phyloP scores from a whole-genome alignment of 1,140 invertebrate species.

The Nylanderia fulva region DNA sequence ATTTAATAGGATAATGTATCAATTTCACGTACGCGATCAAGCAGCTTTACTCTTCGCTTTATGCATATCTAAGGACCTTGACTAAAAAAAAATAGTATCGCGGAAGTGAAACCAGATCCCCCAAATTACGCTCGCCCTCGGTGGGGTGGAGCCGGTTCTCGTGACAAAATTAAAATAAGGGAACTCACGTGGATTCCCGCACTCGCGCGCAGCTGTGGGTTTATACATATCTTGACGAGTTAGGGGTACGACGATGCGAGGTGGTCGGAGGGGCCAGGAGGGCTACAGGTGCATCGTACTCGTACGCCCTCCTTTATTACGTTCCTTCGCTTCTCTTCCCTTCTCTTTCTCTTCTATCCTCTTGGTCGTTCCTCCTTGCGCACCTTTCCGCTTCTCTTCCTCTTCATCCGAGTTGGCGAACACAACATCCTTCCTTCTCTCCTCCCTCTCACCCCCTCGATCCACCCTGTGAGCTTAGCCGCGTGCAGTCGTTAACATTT shows the following conservation, averaged over 20 bases:
- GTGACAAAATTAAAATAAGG: constrained; percentile 51
- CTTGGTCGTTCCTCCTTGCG: constrained; percentile 7
- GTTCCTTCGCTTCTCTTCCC: constrained; percentile 62
- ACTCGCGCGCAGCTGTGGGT: constrained; percentile 50
- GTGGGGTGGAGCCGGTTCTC: constrained; percentile 52
- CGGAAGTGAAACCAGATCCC: constrained; percentile 49
- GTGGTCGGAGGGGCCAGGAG: constrained; percentile 46
- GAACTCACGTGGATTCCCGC: background rate
- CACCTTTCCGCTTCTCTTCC: constrained; percentile 34
- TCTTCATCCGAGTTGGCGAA: constrained; percentile 48
- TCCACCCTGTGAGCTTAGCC: constrained; percentile 25
- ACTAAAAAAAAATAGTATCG: background rate
- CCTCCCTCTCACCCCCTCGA: background rate
- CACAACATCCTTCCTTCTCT: constrained; percentile 51
- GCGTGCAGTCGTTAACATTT: constrained; percentile 72
- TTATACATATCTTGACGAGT: constrained; percentile 25
- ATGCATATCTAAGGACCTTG: background rate
- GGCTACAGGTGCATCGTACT: constrained; percentile 81
- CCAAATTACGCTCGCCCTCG: constrained; percentile 26
- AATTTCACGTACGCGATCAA: too few species aligned
- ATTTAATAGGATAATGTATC: background rate
- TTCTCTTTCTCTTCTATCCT: constrained; percentile 52
- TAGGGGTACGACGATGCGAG: constrained; percentile 45
- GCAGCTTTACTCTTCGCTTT: background rate
- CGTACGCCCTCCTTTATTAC: constrained; percentile 75